Evolutionary conservation across 1,140 invertebrate genomes (phyloP).

Genomic region (Drosophila carrolli): DNA sequence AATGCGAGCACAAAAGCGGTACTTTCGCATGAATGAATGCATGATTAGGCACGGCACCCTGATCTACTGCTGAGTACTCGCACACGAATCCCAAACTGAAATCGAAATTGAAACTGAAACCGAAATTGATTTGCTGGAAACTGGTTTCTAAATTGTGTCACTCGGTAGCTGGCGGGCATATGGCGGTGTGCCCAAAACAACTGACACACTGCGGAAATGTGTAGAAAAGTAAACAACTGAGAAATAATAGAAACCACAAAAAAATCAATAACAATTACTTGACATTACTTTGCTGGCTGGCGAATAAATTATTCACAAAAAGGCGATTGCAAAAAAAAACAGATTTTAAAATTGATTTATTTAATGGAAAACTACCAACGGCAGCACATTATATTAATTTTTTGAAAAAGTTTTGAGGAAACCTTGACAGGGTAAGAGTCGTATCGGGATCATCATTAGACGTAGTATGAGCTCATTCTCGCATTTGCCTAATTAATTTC

Average conservation of each 20-base stretch:
- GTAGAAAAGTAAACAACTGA: constrained; percentile 39
- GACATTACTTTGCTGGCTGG: constrained; percentile 57
- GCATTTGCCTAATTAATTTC: constrained; percentile 45
- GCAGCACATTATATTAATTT: constrained; percentile 9
- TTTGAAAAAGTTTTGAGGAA: neutral
- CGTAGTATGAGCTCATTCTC: constrained; percentile 29
- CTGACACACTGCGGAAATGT: constrained; percentile 53
- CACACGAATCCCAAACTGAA: constrained; percentile 42
- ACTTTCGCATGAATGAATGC: constrained; percentile 67
- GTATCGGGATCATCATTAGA: constrained; percentile 19
- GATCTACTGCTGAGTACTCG: constrained; percentile 39
- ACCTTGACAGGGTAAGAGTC: constrained; percentile 28
- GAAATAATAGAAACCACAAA: constrained; percentile 31
- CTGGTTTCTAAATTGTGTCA: constrained; percentile 79
- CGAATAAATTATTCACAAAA: constrained; percentile 45
- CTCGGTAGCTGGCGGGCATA: constrained; percentile 62
- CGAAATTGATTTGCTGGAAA: constrained; percentile 49
- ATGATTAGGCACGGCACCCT: constrained; percentile 53
- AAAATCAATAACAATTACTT: constrained; percentile 82
- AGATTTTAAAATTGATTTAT: constrained; percentile 37
- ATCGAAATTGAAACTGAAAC: constrained; percentile 48
- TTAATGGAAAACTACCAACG: constrained; percentile 42
- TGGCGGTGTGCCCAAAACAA: constrained; percentile 28
- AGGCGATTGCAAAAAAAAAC: constrained; percentile 18
- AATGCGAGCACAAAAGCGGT: constrained; percentile 16